Conservation (phyloP, 2,797 vertebrate genomes). For the Rhyacichthys aspro region DNA sequence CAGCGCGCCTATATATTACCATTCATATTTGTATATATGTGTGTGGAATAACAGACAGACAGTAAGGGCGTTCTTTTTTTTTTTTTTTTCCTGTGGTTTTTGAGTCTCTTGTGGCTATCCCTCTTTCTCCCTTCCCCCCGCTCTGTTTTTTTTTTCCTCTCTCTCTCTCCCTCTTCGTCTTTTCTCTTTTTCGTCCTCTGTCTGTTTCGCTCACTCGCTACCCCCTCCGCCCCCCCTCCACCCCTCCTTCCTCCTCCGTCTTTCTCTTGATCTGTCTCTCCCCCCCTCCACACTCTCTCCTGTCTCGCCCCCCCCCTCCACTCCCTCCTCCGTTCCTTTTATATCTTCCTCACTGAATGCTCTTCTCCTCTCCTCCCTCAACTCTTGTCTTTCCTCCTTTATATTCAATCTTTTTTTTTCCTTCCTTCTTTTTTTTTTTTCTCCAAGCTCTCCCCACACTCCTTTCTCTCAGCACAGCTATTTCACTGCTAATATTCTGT, state of each 20-base stretch:
- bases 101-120: constrained; percentile 82
- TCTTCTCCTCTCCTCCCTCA: constrained; percentile 84
- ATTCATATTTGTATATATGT: constrained; percentile 79
- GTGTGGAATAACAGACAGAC: constrained; percentile 78
- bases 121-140: constrained; percentile 76
- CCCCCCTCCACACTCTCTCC: constrained; percentile 63
- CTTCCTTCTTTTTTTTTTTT: constrained; percentile 67
- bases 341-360: constrained; percentile 85
- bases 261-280: constrained; percentile 70
- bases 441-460: constrained; percentile 76
- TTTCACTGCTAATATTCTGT: constrained; percentile 81
- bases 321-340: constrained; percentile 82
- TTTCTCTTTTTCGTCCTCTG: constrained; percentile 80
- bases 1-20: constrained; percentile 71
- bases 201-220: constrained; percentile 76
- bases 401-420: constrained; percentile 81
- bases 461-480: constrained; percentile 79
- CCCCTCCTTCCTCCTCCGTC: constrained; percentile 61
- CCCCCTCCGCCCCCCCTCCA: constrained; percentile 71
- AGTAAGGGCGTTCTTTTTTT: constrained; percentile 31
- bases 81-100: constrained; percentile 82
- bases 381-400: constrained; percentile 83
- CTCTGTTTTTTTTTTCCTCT: constrained; percentile 11
- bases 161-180: too few relatives aligned
- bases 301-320: constrained; percentile 68